Evolutionary conservation across 2,113 vertebrate genomes (phyloP).

Genomic region (Typhlomys cinereus): DNA sequence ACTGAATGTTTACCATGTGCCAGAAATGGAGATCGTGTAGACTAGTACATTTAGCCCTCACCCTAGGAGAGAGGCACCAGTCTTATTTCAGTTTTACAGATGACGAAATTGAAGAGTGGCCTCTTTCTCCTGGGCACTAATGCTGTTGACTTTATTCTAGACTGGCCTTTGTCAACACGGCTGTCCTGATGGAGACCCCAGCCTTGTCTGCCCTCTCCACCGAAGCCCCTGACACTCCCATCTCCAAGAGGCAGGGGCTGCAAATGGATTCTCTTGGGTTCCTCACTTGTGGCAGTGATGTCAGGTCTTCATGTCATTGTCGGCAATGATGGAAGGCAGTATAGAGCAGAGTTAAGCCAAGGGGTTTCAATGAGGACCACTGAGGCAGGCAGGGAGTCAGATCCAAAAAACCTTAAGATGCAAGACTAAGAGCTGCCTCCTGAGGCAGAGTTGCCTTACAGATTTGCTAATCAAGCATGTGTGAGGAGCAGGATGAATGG

Average conservation of each 20-base stretch:
- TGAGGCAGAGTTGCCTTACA: not conserved
- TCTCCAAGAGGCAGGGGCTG: not conserved
- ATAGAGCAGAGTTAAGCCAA: not conserved
- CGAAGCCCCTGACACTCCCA: not conserved
- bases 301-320: not conserved
- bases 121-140: not conserved
- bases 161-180: not conserved
- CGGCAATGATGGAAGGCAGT: not conserved
- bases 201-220: not conserved
- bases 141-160: too few species aligned
- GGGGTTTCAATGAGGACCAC: not conserved
- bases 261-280: not conserved
- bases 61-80: not conserved
- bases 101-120: not conserved
- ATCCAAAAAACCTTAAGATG: too few species aligned
- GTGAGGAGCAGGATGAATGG: not conserved
- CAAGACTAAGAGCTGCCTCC: not conserved
- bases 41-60: slow-evolving; percentile 3
- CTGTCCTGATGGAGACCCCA: not conserved
- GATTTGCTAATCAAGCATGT: not conserved
- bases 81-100: slow-evolving; percentile 55
- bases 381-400: not conserved
- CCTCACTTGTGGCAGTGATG: not conserved
- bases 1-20: not conserved
- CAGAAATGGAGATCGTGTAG: not conserved